These are phyloP conservation scores for Listrodromus nycthemerus DNA, from an alignment of 2,888 invertebrate species.

Conservation along the genomic window DNA sequence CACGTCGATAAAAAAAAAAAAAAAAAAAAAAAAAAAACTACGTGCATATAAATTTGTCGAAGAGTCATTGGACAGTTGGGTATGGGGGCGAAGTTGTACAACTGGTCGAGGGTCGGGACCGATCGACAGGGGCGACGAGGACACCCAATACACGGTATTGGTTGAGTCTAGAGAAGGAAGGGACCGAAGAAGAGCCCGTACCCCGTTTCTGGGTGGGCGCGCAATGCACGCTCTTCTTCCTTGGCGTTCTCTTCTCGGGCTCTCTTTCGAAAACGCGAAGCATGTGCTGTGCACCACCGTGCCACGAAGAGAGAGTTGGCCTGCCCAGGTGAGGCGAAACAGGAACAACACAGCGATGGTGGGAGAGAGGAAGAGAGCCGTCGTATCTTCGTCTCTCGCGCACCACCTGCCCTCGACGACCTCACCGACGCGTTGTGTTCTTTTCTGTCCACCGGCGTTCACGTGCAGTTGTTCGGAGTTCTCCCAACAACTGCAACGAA, in stretches of 20 bases:
- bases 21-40: not conserved
- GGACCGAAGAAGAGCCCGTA: conserved; percentile 43
- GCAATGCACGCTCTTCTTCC: conserved; percentile 57
- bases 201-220: conserved; percentile 57
- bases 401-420: conserved; percentile 66
- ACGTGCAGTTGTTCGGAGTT: too few relatives aligned
- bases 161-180: conserved; percentile 8
- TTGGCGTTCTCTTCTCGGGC: conserved; percentile 26
- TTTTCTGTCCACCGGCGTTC: conserved; percentile 18
- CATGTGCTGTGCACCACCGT: conserved; percentile 36
- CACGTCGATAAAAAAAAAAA: conserved; percentile 11
- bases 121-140: conserved; percentile 21
- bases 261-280: conserved; percentile 47
- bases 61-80: conserved; percentile 29
- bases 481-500: not conserved
- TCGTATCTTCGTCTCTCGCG: conserved; percentile 29
- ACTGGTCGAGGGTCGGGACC: conserved; percentile 19
- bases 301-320: conserved; percentile 14
- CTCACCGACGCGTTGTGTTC: conserved; percentile 37
- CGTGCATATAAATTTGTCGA: not conserved
- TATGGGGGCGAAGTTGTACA: conserved; percentile 45
- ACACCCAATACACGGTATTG: not conserved
- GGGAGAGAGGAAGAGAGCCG: conserved; percentile 21
- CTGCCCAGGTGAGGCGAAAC: conserved; percentile 58
- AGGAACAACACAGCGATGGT: conserved; percentile 10